Evolutionary conservation across 2,888 invertebrate species (phyloP), one percentile per base, ranked within the genome.

Genomic region (Dysmachus trigonus): DNA sequence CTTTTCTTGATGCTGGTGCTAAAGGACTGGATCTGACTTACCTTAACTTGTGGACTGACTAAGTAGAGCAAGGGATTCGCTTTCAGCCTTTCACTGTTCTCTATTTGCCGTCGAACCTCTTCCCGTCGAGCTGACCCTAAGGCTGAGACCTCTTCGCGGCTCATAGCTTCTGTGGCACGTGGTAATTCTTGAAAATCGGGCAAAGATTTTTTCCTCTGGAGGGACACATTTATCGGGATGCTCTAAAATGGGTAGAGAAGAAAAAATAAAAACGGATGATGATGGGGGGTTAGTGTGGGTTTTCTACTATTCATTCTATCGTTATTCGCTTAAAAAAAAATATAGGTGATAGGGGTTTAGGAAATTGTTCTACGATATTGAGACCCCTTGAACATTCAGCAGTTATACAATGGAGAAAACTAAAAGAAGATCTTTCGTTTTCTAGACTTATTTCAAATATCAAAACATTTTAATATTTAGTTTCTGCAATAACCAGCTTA

Each of bases 21-120:
- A 74, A 73, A 31, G 62, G 73, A 73, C 10, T 35, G 73, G 74
- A 31, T 15, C 15, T 31, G 73, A 92, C 93, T 93, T 93, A 98
- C 98, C 97, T 98, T 97, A 90, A 98, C 97, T 94, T 97, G 97
- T 91, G 98, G 98, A 96, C 98, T 98, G 95, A 97, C 96, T 93
- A 99, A 94, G 93, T 98, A 98, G 90, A 98, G 95, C 90, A 99
- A 94, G 90, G 98, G 98, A 94, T 98, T 98, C 91, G 97, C 97
- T 92, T 97, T 95, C 89, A 98, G 95, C 92, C 97, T 95, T 93
- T 98, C 98, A 89, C 96, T 95, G 93, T 98, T 97, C 92, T 98
- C 97, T 90, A 96, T 95, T 93, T 97, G 96, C 89, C 97, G 94
- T 90, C 98, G 95, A 89, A 99, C 94, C 92, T 99, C 98, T 93